Conservation (phyloP, 2,113 vertebrate species). For the Larimichthys polyactis region DNA sequence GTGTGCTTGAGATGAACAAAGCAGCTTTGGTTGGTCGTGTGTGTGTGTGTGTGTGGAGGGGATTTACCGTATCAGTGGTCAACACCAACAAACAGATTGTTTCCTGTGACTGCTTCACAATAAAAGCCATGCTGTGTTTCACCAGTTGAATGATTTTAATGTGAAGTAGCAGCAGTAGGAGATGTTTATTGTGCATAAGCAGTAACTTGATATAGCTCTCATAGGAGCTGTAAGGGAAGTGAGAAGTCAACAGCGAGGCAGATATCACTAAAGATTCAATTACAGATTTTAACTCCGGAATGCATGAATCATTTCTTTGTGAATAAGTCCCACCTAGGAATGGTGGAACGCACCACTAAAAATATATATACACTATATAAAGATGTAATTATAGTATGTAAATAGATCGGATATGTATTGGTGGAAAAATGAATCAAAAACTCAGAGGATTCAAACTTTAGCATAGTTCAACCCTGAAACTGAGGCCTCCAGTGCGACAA, state of each 20-base stretch:
- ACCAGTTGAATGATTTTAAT: constrained; percentile 2
- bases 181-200: not conserved
- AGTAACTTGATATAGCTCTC: not conserved
- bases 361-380: not conserved
- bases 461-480: constrained; percentile 1
- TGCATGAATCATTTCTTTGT: not conserved
- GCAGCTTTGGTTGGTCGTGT: not conserved
- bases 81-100: not conserved
- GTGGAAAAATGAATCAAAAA: constrained; percentile 8
- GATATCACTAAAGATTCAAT: constrained; percentile 3
- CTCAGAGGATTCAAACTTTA: not conserved
- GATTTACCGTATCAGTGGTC: not conserved
- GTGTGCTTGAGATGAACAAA: not conserved
- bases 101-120: not conserved
- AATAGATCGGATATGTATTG: not conserved
- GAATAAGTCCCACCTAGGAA: not conserved
- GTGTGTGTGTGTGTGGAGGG: not conserved
- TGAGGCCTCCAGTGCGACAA: not conserved
- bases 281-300: not conserved
- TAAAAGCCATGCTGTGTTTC: not conserved
- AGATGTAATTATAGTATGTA: not conserved
- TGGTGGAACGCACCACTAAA: not conserved
- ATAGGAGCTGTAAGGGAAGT: too few relatives aligned
- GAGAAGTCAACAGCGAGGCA: not conserved
- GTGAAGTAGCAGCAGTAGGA: not conserved